Percentiles rank a stretch among this genome's conserved stretches.
Evolutionary conservation across 2,797 vertebrate species (phyloP).

Genomic region (Anas acuta): DNA sequence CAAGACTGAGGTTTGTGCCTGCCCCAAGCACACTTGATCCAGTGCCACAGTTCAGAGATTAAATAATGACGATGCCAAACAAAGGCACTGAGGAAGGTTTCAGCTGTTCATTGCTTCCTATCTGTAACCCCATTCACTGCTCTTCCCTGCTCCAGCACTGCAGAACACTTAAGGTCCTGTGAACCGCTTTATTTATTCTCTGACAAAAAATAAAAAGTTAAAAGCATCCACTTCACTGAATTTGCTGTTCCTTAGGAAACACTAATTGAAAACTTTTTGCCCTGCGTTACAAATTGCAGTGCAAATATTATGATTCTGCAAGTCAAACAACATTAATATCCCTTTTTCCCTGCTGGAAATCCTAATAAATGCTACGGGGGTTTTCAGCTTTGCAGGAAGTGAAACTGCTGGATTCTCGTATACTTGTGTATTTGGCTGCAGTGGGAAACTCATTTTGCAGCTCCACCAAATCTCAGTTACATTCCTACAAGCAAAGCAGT

Average conservation of each 20-base stretch:
- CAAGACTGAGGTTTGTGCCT: background rate
- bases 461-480: background rate
- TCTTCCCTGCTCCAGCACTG: background rate
- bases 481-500: slow-evolving; percentile 1
- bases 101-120: slow-evolving; percentile 79
- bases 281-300: slow-evolving; percentile 2
- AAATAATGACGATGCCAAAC: background rate
- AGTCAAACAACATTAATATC: slow-evolving; percentile 30
- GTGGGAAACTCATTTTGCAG: slow-evolving; percentile 25
- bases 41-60: background rate
- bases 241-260: background rate
- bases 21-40: background rate
- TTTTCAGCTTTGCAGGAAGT: slow-evolving; percentile 47
- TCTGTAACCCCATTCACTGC: background rate
- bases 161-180: background rate
- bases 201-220: background rate
- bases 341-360: slow-evolving; percentile 37
- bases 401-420: background rate
- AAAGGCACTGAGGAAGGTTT: background rate
- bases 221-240: background rate
- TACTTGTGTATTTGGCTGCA: slow-evolving; percentile 21
- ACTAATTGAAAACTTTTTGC: slow-evolving; percentile 42
- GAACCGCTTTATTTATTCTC: background rate
- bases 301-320: slow-evolving; percentile 38
- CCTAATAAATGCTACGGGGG: background rate